Percentiles rank a stretch among this genome's conserved stretches.
Conservation (phyloP, 1,140 invertebrate genomes). For the Lineus longissimus region DNA sequence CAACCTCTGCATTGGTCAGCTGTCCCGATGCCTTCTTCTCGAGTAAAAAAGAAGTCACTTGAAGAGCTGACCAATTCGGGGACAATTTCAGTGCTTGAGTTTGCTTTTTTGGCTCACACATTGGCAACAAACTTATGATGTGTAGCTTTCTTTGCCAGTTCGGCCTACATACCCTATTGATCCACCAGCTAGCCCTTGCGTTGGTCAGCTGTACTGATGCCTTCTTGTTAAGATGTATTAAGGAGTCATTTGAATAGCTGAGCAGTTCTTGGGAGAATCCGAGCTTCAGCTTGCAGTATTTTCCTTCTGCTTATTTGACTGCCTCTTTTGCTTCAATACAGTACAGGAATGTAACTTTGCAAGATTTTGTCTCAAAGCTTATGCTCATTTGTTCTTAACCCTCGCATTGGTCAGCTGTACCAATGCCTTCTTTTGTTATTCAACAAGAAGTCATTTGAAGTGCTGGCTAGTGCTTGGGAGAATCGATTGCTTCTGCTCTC, state of each 20-base stretch:
- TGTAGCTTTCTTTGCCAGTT: too few relatives aligned
- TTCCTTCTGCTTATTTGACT: too few relatives aligned
- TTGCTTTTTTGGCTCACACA: too few relatives aligned
- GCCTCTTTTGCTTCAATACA: neutral
- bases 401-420: neutral
- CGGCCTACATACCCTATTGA: too few relatives aligned
- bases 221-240: neutral
- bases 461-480: neutral
- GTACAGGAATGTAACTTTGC: neutral
- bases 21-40: neutral
- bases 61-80: neutral
- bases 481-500: too few relatives aligned
- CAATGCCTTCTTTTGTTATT: neutral
- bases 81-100: too few relatives aligned
- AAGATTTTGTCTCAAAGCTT: neutral
- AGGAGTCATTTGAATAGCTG: neutral
- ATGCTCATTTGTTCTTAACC: neutral
- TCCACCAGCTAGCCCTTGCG: neutral
- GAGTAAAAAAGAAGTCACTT: constrained; percentile 1
- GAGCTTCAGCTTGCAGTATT: too few relatives aligned
- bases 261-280: too few relatives aligned
- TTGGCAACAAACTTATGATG: too few relatives aligned
- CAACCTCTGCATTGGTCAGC: neutral
- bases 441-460: constrained; percentile 2
- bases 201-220: constrained; percentile 1